Base-by-base conservation (phyloP, 2,797 vertebrate genomes). In the Labeo calbasu region DNA sequence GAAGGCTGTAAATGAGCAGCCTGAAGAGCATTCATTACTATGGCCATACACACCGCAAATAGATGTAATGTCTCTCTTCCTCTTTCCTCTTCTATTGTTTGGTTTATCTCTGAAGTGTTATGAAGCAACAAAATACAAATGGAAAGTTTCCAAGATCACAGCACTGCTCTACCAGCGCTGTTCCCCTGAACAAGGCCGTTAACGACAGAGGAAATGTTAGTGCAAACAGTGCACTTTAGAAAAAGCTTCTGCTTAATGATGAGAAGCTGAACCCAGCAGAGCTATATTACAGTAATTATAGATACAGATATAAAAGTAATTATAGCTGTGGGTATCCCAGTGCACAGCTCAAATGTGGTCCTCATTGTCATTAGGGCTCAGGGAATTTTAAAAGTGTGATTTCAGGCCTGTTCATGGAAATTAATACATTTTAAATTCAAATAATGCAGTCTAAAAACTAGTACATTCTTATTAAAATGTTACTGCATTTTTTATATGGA, bases 311-410 rank as follows among this genome's bases (percentile, higher is more conserved):
- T 50, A 10, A 61, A 32, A 9, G 69, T 23, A 23, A 82, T 43
- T 23, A 10, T 25, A 28, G 28, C 32, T 65, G 57, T 15, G 25
- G 11, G 36, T 25, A 55, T 65, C 28, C 11, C 12, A 21, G 51
- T 43, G 55, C n/a, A 77, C 36, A 48, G 23, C 66, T 21, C 53
- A 25, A 14, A 43, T 61, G 75, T 50, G n/a, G 43, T 57, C 11
- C 28, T 55, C 17, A 8, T 32, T 36, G 5, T 53, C 25, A 21
- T 21, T 32, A 21, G 51, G 11, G 51, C 55, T 76, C 28, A 57
- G 51, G 13, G 69, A 71, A 71, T 32, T 53, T 3, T 55, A n/a
- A 75, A 73, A 51, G 14, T 72, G 23, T 50, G 14, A 71, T 71
- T 50, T 13, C 43, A 50, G 43, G 43, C 43, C 69, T 17, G n/a